Evolutionary conservation across 2,888 invertebrate species (phyloP).

Genomic region (Chrysina gloriosa): DNA sequence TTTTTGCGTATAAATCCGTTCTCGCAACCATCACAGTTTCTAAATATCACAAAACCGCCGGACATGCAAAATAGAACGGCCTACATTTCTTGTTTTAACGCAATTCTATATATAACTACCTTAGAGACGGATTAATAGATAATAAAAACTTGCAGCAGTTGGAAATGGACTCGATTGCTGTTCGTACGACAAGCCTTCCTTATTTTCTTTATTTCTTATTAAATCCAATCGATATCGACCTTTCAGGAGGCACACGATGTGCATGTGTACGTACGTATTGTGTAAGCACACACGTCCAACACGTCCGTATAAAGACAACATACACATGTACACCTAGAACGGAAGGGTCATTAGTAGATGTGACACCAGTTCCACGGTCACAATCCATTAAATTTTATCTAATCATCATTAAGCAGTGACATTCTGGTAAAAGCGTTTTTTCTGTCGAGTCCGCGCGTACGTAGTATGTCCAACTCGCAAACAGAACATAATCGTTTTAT

Average conservation of each 20-base stretch:
- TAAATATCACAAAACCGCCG: conserved; percentile 1
- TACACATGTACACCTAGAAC: not conserved
- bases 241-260: not conserved
- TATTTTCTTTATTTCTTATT: conserved; percentile 28
- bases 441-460: not conserved
- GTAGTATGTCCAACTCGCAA: not conserved
- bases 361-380: conserved; percentile 33
- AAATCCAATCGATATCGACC: conserved; percentile 28
- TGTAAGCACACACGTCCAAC: not conserved
- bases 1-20: not conserved
- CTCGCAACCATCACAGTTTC: not conserved
- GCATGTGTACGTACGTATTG: conserved; percentile 1
- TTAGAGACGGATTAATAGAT: conserved; percentile 36
- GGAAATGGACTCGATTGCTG: too few relatives aligned
- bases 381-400: conserved; percentile 40
- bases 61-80: conserved; percentile 25
- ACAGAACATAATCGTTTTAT: conserved; percentile 18
- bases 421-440: conserved; percentile 15
- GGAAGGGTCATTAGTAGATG: conserved; percentile 36
- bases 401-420: conserved; percentile 39
- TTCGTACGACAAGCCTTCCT: not conserved
- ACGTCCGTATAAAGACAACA: not conserved
- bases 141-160: conserved; percentile 30
- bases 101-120: conserved; percentile 37
- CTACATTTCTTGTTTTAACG: conserved; percentile 39